phyloP scores from a whole-genome alignment of 2,113 vertebrate genomes.

The Glaucomys volans region DNA sequence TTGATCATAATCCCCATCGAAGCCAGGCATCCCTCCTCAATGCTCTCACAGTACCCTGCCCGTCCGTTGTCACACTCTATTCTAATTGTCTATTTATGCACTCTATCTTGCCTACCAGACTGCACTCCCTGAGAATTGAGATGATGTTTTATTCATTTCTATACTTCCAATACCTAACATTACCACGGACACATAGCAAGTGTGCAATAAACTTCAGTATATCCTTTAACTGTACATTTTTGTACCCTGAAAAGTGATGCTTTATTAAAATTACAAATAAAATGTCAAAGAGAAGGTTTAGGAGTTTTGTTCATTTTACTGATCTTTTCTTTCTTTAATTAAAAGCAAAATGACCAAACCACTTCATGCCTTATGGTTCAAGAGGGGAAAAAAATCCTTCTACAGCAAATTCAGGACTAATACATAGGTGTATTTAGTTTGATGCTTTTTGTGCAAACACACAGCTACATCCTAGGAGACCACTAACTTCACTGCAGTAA shows the following conservation, averaged over 20 bases:
- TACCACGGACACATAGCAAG: slow-evolving; percentile 21
- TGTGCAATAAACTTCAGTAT: slow-evolving; percentile 51
- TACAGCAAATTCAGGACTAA: slow-evolving; percentile 30
- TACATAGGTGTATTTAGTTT: neutral
- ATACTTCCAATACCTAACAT: slow-evolving; percentile 54
- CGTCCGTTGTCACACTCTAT: neutral
- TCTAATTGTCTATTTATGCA: slow-evolving; percentile 56
- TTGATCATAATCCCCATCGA: neutral
- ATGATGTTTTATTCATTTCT: slow-evolving; percentile 66
- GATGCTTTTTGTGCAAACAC: slow-evolving; percentile 14
- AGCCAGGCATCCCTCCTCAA: neutral
- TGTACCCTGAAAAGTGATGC: neutral
- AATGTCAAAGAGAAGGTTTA: slow-evolving; percentile 28
- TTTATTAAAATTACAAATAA: slow-evolving; percentile 53
- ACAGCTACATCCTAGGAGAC: neutral
- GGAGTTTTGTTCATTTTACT: slow-evolving; percentile 24
- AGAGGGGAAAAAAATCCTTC: neutral
- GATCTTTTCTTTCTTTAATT: slow-evolving; percentile 34
- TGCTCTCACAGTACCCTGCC: neutral
- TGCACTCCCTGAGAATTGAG: slow-evolving; percentile 29
- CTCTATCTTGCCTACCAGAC: slow-evolving; percentile 37
- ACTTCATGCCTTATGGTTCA: slow-evolving; percentile 38
- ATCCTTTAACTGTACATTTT: slow-evolving; percentile 14
- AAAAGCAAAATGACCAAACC: slow-evolving; percentile 50
- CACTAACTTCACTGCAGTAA: slow-evolving; percentile 48